phyloP scores from a whole-genome alignment of 1,140 invertebrate genomes.

The Gonatopus flavifemur region DNA sequence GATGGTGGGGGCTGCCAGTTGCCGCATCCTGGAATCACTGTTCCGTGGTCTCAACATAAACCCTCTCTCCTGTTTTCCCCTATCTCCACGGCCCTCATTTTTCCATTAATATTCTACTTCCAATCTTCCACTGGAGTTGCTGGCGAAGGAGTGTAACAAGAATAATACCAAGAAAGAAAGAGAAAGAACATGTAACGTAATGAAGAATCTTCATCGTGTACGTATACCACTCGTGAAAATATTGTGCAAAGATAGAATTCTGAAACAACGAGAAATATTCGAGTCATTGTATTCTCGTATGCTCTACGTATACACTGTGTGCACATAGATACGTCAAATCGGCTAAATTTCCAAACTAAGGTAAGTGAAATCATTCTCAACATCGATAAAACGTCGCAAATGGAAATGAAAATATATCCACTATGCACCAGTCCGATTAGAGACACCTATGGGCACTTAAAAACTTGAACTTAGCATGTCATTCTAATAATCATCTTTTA shows the following conservation, averaged over 20 bases:
- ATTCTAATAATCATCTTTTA: conserved; percentile 43
- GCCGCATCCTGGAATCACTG: no score
- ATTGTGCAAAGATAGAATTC: conserved; percentile 28
- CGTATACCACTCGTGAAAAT: conserved; percentile 27
- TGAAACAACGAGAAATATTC: conserved; percentile 25
- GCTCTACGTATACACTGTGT: conserved; percentile 26
- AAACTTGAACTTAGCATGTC: conserved; percentile 43
- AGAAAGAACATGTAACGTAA: no score
- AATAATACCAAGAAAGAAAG: no score
- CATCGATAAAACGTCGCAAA: conserved; percentile 34
- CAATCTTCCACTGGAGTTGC: no score
- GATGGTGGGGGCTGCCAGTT: no score
- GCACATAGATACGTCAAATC: conserved; percentile 29
- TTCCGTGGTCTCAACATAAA: no score
- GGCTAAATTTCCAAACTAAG: conserved; percentile 31
- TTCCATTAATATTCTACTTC: no score
- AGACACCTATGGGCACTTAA: conserved; percentile 49
- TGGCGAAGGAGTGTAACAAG: no score
- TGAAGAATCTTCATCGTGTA: no score
- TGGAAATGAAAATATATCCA: conserved; percentile 36
- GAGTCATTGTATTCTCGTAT: conserved; percentile 23
- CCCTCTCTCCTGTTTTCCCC: no score
- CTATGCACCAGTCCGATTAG: conserved; percentile 44
- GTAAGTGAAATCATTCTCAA: conserved; percentile 32
- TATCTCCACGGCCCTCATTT: no score